Evolutionary conservation across 2,113 vertebrate species (phyloP), one percentile per base, ranked within the genome.

Genomic region (Ellobius talpinus): DNA sequence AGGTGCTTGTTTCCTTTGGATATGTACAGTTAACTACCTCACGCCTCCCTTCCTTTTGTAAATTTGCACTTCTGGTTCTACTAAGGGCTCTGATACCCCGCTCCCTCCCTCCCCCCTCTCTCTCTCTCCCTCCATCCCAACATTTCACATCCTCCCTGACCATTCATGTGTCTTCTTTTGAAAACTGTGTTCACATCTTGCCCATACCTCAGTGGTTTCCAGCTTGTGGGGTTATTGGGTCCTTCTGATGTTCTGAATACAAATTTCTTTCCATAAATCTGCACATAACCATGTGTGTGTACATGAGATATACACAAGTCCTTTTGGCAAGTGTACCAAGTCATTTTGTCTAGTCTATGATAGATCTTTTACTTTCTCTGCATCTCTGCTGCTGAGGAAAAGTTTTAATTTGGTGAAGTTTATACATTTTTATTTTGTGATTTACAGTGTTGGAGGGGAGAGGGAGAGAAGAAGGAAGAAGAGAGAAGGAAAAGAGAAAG

Each of bases 321-420:
- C 26, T 92, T 63, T 90, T 14, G 74, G 50, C 50, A 47, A 10
- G 45, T 66, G 11, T 16, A 61, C 72, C 58, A 45, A 39, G 78
- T 66, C 52, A 31, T 92, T 63, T 90, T 19, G 74, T 7, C 29
- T 50, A 47, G 42, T 77, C 36, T 89, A 10, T 92, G 61, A 52
- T n/a, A 72, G 36, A n/a, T 2, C 74, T 90, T 84, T 95, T 21
- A 63, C 82, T 96, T 85, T 77, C n/a, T 95, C 93, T 61, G 19
- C 17, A 5, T 78, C 5, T 77, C 77, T 76, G 85, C 58, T 36
- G 36, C 93, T 76, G n/a, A 91, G 29, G 13, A 78, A 61, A 91
- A 76, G 42, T 94, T 93, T 47, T 72, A 61, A 70, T 65, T 73
- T 93, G 31, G n/a, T 84, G 13, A 90, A 55, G 68, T 66, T 93